Conservation (phyloP, 2,797 vertebrate species). For the Lepilemur ruficaudatus region DNA sequence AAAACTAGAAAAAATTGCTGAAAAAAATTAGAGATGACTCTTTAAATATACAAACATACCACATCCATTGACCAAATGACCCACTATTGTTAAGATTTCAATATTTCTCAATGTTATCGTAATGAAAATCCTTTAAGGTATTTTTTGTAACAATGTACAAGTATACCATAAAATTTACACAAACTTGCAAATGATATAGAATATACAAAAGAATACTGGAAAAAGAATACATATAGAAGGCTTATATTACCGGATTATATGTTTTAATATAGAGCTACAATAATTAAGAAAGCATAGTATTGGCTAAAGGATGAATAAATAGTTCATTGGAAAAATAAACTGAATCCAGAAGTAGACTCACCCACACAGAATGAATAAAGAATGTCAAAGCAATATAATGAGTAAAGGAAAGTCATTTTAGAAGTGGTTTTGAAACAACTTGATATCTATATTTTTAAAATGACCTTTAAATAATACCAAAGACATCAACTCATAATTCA, state of each 20-base stretch:
- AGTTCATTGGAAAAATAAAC: not conserved
- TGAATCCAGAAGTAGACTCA: not conserved
- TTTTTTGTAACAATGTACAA: not conserved
- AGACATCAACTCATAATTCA: not conserved
- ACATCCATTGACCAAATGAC: not conserved
- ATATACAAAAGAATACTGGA: not conserved
- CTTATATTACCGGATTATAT: not conserved
- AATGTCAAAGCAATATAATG: not conserved
- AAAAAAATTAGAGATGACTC: not conserved
- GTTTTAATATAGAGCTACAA: not conserved
- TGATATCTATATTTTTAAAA: not conserved
- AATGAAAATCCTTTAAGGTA: not conserved
- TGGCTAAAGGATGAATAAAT: not conserved
- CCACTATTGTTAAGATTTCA: not conserved
- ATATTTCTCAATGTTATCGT: not conserved
- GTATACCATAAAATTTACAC: not conserved
- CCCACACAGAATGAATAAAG: not conserved
- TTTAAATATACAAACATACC: not conserved
- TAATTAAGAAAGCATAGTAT: not conserved
- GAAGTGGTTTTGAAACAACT: not conserved
- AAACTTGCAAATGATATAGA: not conserved
- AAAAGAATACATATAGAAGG: not conserved
- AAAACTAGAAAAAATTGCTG: not conserved
- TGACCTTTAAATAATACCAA: not conserved
- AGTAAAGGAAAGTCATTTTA: not conserved